Evolutionary conservation across 2,113 vertebrate species (phyloP), one percentile per base, ranked within the genome.

Genomic region (Grus americana): DNA sequence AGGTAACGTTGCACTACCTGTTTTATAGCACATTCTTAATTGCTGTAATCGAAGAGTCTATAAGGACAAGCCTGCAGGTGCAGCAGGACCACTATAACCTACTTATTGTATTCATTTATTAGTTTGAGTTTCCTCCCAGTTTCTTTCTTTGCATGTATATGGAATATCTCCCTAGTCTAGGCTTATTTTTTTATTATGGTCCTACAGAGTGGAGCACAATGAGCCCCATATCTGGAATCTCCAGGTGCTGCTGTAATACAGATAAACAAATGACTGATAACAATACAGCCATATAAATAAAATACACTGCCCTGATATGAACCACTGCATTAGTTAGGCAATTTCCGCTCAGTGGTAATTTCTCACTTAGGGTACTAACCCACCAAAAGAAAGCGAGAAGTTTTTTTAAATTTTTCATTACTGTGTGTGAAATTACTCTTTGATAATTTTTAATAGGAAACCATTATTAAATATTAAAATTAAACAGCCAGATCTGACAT

Each of bases 261-360:
- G 78, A 65, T 65, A 58, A 91, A 88, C 57, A 78, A 94, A 93
- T 83, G 83, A 79, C 83, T 46, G 66, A 72, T 84, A 94, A 79
- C 23, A 81, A 72, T 58, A 68, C 10, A 82, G 40, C 11, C 88
- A 92, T 73, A 75, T 50, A 89, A 92, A 91, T 46, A 95, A 87
- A 96, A 94, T 42, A 89, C 61, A 79, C 22, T 42, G 46, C 32
- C 24, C 30, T 89, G 70, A 63, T 84, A 83, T 5, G 34, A 92
- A 84, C 58, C 86, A 42, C 42, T 79, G 63, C 70, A 84, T 84
- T 89, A 92, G 47, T 74, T 68, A 68, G 83, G 84, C 46, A 91
- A 89, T 75, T 94, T 95, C 54, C 1, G 0, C 32, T 52, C 86
- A 61, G 68, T 29, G 68, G 57, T 27, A 61, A 52, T 91, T 93